phyloP scores from a whole-genome alignment of 2,797 vertebrate species.

The Lindbergichthys nudifrons region DNA sequence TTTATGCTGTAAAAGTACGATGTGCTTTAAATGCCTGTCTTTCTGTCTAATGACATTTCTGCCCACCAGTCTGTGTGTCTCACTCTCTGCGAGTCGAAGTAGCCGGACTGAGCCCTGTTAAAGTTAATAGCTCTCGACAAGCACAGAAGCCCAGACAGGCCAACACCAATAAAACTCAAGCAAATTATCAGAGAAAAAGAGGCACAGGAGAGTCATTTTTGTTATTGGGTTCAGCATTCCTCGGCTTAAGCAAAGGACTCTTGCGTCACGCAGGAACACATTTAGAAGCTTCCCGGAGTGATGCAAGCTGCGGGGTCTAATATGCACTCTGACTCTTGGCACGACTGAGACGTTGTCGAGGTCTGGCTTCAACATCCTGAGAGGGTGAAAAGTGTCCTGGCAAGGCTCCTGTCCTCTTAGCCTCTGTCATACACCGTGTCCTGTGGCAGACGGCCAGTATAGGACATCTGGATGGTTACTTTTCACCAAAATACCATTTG shows the following conservation, averaged over 20 bases:
- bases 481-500: constrained; percentile 19
- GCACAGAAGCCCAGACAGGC: constrained; percentile 73
- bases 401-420: constrained; percentile 49
- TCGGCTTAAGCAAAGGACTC: constrained; percentile 34
- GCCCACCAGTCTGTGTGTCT: constrained; percentile 42
- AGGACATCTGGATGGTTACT: constrained; percentile 53
- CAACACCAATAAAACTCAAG: constrained; percentile 76
- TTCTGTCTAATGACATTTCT: constrained; percentile 43
- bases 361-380: constrained; percentile 41
- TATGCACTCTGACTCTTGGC: constrained; percentile 24
- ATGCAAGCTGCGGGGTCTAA: constrained; percentile 17
- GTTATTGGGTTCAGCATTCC: constrained; percentile 61
- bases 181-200: constrained; percentile 75
- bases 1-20: constrained; percentile 24
- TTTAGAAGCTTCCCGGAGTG: constrained; percentile 13
- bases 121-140: constrained; percentile 78
- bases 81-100: constrained; percentile 30
- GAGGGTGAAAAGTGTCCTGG: constrained; percentile 69
- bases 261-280: constrained; percentile 52
- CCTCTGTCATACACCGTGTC: constrained; percentile 50
- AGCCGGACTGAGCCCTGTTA: constrained; percentile 71
- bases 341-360: constrained; percentile 25
- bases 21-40: constrained; percentile 24
- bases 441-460: constrained; percentile 43
- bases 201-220: constrained; percentile 63